phyloP scores from a whole-genome alignment of 2,797 vertebrate species.

The Neosilurus mollespiculum region DNA sequence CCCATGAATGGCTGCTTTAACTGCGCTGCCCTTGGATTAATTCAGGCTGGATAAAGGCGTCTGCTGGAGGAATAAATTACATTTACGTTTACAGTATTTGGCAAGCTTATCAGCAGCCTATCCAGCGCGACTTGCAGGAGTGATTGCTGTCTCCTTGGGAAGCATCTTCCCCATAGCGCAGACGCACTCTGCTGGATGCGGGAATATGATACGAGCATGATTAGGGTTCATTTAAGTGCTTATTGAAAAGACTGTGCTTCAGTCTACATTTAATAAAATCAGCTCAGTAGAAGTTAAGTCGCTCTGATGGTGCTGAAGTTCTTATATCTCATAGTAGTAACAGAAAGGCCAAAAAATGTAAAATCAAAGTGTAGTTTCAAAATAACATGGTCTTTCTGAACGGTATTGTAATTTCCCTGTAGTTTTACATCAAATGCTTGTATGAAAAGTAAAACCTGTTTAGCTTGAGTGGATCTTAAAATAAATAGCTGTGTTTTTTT shows the following conservation, averaged over 20 bases:
- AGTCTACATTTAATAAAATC: not conserved
- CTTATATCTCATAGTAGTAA: not conserved
- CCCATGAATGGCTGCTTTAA: not conserved
- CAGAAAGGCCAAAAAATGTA: not conserved
- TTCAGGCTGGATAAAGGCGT: not conserved
- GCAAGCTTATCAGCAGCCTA: not conserved
- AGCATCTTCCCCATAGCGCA: not conserved
- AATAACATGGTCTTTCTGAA: not conserved
- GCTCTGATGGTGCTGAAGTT: not conserved
- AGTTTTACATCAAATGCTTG: not conserved
- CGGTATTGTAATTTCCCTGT: not conserved
- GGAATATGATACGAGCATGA: not conserved
- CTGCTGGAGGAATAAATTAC: constrained; percentile 29
- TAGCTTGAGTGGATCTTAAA: not conserved
- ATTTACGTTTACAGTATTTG: constrained; percentile 25
- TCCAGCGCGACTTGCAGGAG: constrained; percentile 8
- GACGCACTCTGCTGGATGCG: not conserved
- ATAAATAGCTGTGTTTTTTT: not conserved
- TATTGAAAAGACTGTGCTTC: not conserved
- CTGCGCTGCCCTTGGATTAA: not conserved
- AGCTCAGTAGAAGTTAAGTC: not conserved
- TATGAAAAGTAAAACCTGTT: not conserved
- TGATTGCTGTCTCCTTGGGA: constrained; percentile 14
- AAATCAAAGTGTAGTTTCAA: not conserved
- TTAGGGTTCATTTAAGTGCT: not conserved